Evolutionary conservation across 1,140 invertebrate species (phyloP).

Genomic region (Drosophila prosaltans): DNA sequence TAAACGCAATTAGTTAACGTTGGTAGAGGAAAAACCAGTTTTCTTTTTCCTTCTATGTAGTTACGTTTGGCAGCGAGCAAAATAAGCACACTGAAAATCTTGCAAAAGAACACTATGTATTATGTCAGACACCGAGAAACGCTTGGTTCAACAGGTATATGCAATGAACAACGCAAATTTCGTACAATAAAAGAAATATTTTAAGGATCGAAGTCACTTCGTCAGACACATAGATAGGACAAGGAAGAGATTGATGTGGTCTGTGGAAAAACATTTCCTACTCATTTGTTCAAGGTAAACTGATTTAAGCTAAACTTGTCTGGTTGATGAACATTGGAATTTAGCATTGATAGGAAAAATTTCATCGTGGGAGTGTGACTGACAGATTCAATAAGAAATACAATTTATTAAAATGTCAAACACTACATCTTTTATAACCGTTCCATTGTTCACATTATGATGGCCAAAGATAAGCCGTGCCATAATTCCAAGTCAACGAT

Average conservation of each 20-base stretch:
- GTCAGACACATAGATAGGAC: neutral
- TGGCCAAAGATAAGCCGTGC: constrained; percentile 38
- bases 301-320: too few species aligned
- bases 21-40: constrained; percentile 44
- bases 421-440: constrained; percentile 11
- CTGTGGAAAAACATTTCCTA: neutral
- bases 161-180: constrained; percentile 11
- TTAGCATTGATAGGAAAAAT: constrained; percentile 12
- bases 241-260: neutral
- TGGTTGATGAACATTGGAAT: constrained; percentile 20
- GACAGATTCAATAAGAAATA: constrained; percentile 9
- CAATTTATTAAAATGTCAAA: constrained; percentile 12
- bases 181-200: constrained; percentile 18
- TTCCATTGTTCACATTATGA: constrained; percentile 3
- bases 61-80: neutral
- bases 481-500: constrained; percentile 23
- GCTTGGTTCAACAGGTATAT: constrained; percentile 36
- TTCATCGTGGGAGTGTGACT: neutral
- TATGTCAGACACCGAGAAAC: constrained; percentile 8
- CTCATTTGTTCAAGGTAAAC: constrained; percentile 22
- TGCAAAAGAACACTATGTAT: constrained; percentile 34
- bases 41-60: constrained; percentile 11
- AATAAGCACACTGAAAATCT: constrained; percentile 46
- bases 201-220: constrained; percentile 19
- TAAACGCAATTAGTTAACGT: constrained; percentile 40